phyloP scores from a whole-genome alignment of 1,140 invertebrate species.

The Hormaphis cornu region DNA sequence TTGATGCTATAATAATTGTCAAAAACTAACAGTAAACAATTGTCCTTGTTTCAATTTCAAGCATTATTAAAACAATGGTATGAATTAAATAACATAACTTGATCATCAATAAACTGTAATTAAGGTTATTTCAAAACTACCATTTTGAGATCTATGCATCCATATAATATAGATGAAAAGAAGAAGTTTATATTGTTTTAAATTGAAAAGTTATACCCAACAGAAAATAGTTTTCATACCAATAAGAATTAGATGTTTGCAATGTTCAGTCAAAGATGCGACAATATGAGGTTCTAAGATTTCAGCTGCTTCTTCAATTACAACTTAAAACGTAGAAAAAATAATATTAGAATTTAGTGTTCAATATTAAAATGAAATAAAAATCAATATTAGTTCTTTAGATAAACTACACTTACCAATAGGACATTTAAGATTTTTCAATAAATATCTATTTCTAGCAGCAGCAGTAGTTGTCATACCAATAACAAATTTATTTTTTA shows the following conservation, averaged over 20 bases:
- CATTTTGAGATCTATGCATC: too few species aligned
- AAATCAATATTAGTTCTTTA: not conserved
- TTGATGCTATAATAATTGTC: too few species aligned
- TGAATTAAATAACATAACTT: too few species aligned
- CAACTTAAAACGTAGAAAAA: conserved; percentile 42
- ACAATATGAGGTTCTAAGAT: conserved; percentile 67
- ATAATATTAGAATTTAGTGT: not conserved
- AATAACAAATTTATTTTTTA: conserved; percentile 30
- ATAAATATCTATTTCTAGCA: conserved; percentile 22
- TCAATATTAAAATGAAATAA: not conserved
- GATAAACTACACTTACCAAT: conserved; percentile 8
- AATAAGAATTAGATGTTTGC: conserved; percentile 71
- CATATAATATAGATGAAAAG: not conserved
- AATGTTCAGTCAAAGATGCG: conserved; percentile 54
- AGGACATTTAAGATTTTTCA: conserved; percentile 22
- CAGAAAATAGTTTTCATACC: conserved; percentile 41
- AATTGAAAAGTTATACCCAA: not conserved
- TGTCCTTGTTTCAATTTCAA: too few species aligned
- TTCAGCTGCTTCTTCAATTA: conserved; percentile 79
- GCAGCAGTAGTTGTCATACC: conserved; percentile 33
- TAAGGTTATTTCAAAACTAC: too few species aligned
- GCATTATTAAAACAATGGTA: too few species aligned
- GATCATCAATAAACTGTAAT: too few species aligned
- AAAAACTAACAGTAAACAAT: too few species aligned
- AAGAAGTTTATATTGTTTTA: not conserved